Evolutionary conservation across 2,888 invertebrate species (phyloP).

Genomic region (Celastrina argiolus): DNA sequence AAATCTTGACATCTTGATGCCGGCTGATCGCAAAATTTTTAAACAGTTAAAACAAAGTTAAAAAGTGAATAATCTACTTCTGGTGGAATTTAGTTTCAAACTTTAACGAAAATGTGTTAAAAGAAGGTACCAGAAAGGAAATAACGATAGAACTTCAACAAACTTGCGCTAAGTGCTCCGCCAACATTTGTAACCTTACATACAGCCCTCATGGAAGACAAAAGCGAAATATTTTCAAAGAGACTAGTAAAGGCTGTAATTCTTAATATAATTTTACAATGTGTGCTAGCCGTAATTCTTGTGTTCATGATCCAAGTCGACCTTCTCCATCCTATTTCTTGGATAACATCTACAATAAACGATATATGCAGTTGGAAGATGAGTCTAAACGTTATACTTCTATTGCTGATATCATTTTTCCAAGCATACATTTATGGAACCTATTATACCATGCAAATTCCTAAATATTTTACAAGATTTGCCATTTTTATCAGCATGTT

Average conservation of each 20-base stretch:
- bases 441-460: conserved; percentile 79
- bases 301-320: conserved; percentile 80
- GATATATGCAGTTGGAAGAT: conserved; percentile 80
- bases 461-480: conserved; percentile 82
- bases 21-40: background rate
- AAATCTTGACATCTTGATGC: too few species aligned
- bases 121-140: background rate
- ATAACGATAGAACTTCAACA: background rate
- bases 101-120: background rate
- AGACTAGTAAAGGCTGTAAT: conserved; percentile 79
- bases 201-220: conserved; percentile 54
- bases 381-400: conserved; percentile 81
- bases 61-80: background rate
- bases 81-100: background rate
- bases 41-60: too few species aligned
- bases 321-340: conserved; percentile 80
- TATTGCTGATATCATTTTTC: conserved; percentile 80
- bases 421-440: conserved; percentile 86
- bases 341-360: conserved; percentile 79
- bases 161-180: background rate
- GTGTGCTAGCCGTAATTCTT: conserved; percentile 65
- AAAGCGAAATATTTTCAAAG: conserved; percentile 77
- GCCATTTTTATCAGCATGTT: conserved; percentile 80
- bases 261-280: conserved; percentile 79
- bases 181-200: conserved; percentile 31